Base-by-base conservation (phyloP, 1,140 invertebrate species). In the Popillia japonica region DNA sequence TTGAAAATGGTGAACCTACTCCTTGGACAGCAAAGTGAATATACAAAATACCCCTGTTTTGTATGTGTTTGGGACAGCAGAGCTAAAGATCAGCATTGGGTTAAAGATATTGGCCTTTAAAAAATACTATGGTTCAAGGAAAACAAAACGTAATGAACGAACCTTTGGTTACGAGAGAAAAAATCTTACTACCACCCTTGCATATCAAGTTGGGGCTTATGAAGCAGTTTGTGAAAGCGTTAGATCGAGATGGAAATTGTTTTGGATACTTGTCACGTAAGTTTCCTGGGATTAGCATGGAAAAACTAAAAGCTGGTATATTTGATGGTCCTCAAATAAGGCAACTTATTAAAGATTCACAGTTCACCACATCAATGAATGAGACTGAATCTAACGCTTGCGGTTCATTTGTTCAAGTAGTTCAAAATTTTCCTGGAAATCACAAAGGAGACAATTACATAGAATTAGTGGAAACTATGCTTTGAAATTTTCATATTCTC, bases 181-280 rank as follows among this genome's bases (percentile, higher is more conserved):
- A 80, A 73, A 83, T 85, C 59, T 79, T 84, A 40, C 41, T 83
- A 77, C 82, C 81, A 75, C 80, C 82, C 72, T 55, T 84, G 8
- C 82, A 84, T 76, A 84, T 86, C 9, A 85, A 85, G 76, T 74
- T 85, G 10, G 81, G 83, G 8, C 64, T 84, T 0, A 83, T 84
- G 77, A 86, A 86, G 78, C 83, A 86, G 72, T 84, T 86, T 81
- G 80, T 84, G 2, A 85, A 86, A 77, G 82, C 82, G 8, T 68
- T 86, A 9, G 55, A 82, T 48, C 83, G 84, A 79, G 40, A 80
- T 41, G 80, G 82, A 0, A 40, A 80, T 42, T 84, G 83, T 73
- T 86, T 78, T 48, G 44, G 41, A 34, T 73, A 73, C 17, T 44
- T 78, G 3, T 17, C 6, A 44, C 22, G 17, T 17, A 27, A n/a